These are phyloP conservation scores for Myotis vivesi DNA, from an alignment of 2,797 vertebrate species.

Conservation along the genomic window DNA sequence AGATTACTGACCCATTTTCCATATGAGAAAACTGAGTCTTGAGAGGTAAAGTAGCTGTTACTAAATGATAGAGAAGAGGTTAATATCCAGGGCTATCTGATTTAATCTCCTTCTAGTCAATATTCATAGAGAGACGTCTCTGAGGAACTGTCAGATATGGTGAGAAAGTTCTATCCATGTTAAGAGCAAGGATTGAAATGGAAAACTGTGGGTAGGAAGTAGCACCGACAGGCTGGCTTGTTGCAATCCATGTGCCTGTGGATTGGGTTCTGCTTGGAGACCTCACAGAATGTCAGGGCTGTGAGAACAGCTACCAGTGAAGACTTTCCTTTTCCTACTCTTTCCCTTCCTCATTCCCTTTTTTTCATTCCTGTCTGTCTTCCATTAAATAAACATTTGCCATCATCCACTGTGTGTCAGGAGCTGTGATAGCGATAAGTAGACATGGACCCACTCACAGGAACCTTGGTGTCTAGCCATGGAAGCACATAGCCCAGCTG, in stretches of 20 bases:
- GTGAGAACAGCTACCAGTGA: not conserved
- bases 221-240: not conserved
- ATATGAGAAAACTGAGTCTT: not conserved
- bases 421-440: not conserved
- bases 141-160: not conserved
- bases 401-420: not conserved
- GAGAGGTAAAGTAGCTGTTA: not conserved
- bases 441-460: not conserved
- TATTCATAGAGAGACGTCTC: not conserved
- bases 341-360: not conserved
- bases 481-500: not conserved
- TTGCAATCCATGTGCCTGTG: not conserved
- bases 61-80: not conserved
- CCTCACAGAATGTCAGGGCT: not conserved
- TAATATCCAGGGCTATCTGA: not conserved
- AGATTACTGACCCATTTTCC: not conserved
- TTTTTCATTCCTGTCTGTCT: not conserved
- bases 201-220: not conserved
- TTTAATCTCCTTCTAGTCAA: not conserved
- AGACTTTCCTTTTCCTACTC: not conserved
- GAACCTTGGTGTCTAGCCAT: not conserved
- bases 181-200: not conserved
- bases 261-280: not conserved
- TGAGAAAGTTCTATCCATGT: not conserved
- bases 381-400: not conserved